These are phyloP conservation scores for Agriopis aurantiaria DNA, from an alignment of 2,888 invertebrate species.

Conservation along the genomic window DNA sequence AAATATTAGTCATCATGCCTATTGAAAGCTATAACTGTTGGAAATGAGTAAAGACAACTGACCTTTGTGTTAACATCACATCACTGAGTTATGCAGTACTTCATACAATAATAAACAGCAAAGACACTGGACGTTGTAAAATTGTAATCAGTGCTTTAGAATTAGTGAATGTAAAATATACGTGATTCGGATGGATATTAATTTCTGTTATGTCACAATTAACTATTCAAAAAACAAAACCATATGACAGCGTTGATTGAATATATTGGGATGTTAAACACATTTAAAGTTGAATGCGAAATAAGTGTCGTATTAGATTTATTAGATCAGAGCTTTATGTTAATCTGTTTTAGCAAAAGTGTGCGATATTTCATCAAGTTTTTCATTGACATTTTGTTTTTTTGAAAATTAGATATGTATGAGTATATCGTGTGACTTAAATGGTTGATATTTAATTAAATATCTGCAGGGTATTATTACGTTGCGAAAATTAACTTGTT, in stretches of 20 bases:
- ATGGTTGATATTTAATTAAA: constrained; percentile 21
- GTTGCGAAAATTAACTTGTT: constrained; percentile 35
- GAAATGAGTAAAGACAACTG: neutral
- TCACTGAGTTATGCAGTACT: neutral
- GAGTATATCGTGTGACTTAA: neutral
- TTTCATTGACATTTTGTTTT: constrained; percentile 30
- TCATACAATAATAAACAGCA: neutral
- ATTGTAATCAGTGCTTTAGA: neutral
- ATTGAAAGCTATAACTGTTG: neutral
- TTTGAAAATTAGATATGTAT: constrained; percentile 1
- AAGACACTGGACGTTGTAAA: neutral
- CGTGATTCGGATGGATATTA: neutral
- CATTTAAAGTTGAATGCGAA: too few relatives aligned
- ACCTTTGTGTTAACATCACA: neutral
- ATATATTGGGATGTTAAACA: too few relatives aligned
- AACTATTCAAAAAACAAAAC: too few relatives aligned
- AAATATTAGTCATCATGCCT: too few relatives aligned
- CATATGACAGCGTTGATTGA: too few relatives aligned
- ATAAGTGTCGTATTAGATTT: neutral
- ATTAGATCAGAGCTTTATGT: constrained; percentile 7
- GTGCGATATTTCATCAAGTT: constrained; percentile 9
- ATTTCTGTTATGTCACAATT: too few relatives aligned
- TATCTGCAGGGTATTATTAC: constrained; percentile 24
- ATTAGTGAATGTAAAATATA: neutral
- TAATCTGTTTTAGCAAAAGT: constrained; percentile 14